Percentiles rank a stretch among this genome's conserved stretches.
Conservation (phyloP, 2,888 invertebrate species). For the Lobophora halterata region DNA sequence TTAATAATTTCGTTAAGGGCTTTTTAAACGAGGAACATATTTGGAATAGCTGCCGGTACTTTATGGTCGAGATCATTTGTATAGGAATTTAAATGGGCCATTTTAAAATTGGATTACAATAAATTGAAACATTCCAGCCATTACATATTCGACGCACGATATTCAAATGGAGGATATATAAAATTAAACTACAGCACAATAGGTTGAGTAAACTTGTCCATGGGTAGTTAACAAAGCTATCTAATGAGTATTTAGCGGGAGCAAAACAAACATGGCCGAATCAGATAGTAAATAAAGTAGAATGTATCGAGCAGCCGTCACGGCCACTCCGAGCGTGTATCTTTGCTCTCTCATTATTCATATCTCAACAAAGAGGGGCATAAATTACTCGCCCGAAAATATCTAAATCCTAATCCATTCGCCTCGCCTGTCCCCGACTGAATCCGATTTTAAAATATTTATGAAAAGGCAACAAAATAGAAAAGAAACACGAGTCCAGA, state of each 20-base stretch:
- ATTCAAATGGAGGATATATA: conserved; percentile 10
- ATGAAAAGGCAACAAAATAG: conserved; percentile 72
- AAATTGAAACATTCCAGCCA: conserved; percentile 42
- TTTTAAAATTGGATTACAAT: conserved; percentile 60
- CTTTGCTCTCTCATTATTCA: conserved; percentile 71
- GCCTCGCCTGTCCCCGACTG: conserved; percentile 73
- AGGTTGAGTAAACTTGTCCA: conserved; percentile 14
- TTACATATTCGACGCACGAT: conserved; percentile 39
- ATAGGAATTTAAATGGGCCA: conserved; percentile 67
- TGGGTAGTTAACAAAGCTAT: conserved; percentile 19
- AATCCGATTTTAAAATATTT: conserved; percentile 80
- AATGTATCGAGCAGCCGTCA: no score
- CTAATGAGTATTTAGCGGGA: conserved; percentile 20
- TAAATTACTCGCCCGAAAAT: conserved; percentile 78
- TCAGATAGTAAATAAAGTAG: conserved; percentile 39
- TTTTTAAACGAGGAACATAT: conserved; percentile 74
- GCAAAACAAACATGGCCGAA: conserved; percentile 21
- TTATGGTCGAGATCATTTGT: conserved; percentile 65
- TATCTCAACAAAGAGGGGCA: conserved; percentile 76
- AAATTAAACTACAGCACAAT: conserved; percentile 17
- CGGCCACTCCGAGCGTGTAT: conserved; percentile 53
- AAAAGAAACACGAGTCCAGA: conserved; percentile 56
- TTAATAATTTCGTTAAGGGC: conserved; percentile 77
- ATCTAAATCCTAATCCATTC: conserved; percentile 80
- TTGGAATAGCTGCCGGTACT: conserved; percentile 72